A percentile compares a stretch with the other conserved stretches of the same genome.
Conservation (phyloP, 2,113 vertebrate genomes). For the Prinia subflava region DNA sequence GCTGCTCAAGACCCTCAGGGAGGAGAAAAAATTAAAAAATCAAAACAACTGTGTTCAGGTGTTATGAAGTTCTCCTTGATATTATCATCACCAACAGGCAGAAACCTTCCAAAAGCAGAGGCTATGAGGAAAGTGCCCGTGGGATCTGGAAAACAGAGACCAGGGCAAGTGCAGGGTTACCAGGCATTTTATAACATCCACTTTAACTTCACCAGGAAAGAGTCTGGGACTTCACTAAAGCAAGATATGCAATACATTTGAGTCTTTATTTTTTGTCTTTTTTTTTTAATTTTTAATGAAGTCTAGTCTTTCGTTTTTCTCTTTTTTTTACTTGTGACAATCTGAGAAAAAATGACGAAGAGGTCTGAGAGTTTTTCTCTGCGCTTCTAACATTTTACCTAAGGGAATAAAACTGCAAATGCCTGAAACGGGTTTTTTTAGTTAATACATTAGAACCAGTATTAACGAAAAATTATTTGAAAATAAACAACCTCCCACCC, state of each 20-base stretch:
- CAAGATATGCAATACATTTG: background rate
- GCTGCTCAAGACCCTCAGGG: background rate
- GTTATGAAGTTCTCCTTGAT: background rate
- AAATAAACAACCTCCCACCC: background rate
- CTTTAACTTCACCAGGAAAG: background rate
- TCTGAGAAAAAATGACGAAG: background rate
- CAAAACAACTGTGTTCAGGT: background rate
- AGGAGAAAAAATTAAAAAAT: background rate
- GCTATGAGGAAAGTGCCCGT: background rate
- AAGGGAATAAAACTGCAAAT: background rate
- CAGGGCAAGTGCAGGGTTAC: background rate
- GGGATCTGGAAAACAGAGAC: background rate
- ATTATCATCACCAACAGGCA: background rate
- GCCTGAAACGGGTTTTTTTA: background rate
- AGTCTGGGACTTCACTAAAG: background rate
- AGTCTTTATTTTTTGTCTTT: background rate
- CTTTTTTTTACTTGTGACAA: background rate
- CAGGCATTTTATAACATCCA: accelerated
- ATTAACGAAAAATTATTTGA: background rate
- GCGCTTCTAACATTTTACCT: background rate
- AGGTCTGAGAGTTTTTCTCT: background rate
- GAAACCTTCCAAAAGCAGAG: background rate
- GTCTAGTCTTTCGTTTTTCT: background rate
- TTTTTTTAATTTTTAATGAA: background rate
- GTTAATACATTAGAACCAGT: background rate